Percentiles rank a stretch among this genome's conserved stretches.
These are phyloP conservation scores for Nipponia nippon DNA, from an alignment of 2,113 vertebrate species.

Conservation along the genomic window DNA sequence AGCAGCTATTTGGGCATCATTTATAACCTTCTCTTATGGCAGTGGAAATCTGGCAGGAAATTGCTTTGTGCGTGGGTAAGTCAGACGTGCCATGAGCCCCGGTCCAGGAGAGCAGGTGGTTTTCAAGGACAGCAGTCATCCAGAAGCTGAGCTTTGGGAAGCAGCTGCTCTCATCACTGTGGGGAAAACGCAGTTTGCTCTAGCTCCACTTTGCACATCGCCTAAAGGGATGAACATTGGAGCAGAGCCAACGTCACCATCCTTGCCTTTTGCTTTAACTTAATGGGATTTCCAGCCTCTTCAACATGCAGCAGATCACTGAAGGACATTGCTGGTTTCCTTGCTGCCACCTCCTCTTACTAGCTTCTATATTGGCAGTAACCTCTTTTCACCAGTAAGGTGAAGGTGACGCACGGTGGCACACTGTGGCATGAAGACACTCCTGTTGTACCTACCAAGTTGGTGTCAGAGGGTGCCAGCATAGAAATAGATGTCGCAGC, in stretches of 20 bases:
- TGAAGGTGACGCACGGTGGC: neutral
- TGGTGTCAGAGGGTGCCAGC: neutral
- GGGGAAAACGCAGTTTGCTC: neutral
- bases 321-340: neutral
- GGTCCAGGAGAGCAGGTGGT: neutral
- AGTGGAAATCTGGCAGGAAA: conserved; percentile 12
- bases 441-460: neutral
- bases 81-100: neutral
- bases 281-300: neutral
- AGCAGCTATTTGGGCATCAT: neutral
- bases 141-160: neutral
- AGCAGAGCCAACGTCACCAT: neutral
- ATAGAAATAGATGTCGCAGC: neutral
- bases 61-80: neutral
- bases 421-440: accelerated
- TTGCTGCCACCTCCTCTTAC: neutral
- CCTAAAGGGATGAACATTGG: neutral
- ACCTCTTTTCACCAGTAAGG: neutral
- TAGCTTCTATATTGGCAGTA: neutral
- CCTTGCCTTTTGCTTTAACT: neutral
- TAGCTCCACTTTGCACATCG: neutral
- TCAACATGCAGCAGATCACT: neutral
- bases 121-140: neutral
- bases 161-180: neutral
- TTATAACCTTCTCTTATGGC: neutral